These are phyloP conservation scores for Clitarchus hookeri DNA, from an alignment of 2,888 invertebrate species.

Conservation along the genomic window DNA sequence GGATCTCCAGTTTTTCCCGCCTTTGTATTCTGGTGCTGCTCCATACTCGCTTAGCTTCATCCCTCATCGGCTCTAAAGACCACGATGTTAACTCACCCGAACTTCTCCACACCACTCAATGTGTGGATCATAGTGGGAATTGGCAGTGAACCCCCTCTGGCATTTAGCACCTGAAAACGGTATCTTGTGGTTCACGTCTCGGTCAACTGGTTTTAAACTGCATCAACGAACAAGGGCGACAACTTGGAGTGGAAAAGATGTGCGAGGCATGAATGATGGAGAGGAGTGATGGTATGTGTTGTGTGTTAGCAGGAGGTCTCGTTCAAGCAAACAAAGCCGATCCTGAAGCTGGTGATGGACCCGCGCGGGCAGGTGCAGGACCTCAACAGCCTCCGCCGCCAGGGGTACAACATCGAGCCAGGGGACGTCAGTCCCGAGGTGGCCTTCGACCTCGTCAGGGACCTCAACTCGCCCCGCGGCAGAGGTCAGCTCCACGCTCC, in stretches of 20 bases:
- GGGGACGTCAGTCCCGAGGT: constrained; percentile 72
- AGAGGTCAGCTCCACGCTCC: constrained; percentile 62
- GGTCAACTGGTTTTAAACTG: too few species aligned
- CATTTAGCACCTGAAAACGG: too few species aligned
- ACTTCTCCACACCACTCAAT: too few species aligned
- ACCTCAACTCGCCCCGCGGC: constrained; percentile 77
- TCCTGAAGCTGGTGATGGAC: constrained; percentile 76
- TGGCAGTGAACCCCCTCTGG: too few species aligned
- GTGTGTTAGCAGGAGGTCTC: constrained; percentile 38
- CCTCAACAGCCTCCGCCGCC: constrained; percentile 66
- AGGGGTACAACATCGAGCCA: constrained; percentile 67
- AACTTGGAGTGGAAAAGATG: too few species aligned
- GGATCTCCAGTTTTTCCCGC: not conserved
- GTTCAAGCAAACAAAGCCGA: constrained; percentile 56
- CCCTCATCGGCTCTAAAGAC: too few species aligned
- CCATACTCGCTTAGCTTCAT: not conserved
- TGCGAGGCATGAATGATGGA: too few species aligned
- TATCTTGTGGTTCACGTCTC: too few species aligned
- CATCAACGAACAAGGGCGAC: too few species aligned
- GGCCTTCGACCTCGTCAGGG: constrained; percentile 77
- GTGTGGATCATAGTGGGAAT: too few species aligned
- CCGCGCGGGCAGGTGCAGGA: constrained; percentile 75
- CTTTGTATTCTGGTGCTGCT: not conserved
- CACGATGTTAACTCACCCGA: too few species aligned
- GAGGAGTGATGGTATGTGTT: too few species aligned